These are phyloP conservation scores for Cyprinella venusta DNA, from an alignment of 2,797 vertebrate genomes.

Conservation along the genomic window DNA sequence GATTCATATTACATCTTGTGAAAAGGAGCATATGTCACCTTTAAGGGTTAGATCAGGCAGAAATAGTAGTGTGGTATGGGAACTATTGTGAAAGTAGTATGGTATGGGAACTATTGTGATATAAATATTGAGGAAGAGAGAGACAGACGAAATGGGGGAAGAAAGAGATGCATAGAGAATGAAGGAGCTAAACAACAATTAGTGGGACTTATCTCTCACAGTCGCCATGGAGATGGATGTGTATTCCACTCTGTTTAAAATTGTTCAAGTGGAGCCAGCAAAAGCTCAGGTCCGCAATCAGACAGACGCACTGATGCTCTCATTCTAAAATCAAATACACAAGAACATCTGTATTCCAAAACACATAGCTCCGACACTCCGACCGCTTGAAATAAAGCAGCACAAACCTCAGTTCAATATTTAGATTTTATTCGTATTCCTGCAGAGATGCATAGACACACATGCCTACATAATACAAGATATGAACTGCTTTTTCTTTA, in stretches of 20 bases:
- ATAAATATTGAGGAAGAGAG: not conserved
- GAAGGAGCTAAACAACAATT: slow-evolving; percentile 68
- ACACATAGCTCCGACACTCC: slow-evolving; percentile 5
- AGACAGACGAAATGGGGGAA: slow-evolving; percentile 49
- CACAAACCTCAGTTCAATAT: slow-evolving; percentile 9
- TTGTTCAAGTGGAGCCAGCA: slow-evolving; percentile 47
- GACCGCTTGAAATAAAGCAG: not conserved
- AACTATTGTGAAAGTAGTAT: not conserved
- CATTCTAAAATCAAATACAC: slow-evolving; percentile 30
- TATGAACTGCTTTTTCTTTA: slow-evolving; percentile 59
- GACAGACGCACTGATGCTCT: slow-evolving; percentile 59
- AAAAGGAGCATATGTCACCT: too few relatives aligned
- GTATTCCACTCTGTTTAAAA: slow-evolving; percentile 59
- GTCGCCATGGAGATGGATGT: slow-evolving; percentile 78
- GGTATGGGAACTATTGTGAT: not conserved
- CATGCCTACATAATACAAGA: slow-evolving; percentile 70
- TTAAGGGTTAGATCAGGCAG: not conserved
- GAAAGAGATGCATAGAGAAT: slow-evolving; percentile 47
- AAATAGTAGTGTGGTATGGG: not conserved
- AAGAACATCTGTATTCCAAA: not conserved
- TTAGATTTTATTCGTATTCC: slow-evolving; percentile 65
- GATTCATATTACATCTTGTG: too few relatives aligned
- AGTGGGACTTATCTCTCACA: slow-evolving; percentile 72
- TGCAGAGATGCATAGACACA: slow-evolving; percentile 78
- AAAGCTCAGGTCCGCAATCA: slow-evolving; percentile 68